These are phyloP conservation scores for Teleogryllus oceanicus DNA, from an alignment of 2,888 invertebrate species.

Conservation along the genomic window DNA sequence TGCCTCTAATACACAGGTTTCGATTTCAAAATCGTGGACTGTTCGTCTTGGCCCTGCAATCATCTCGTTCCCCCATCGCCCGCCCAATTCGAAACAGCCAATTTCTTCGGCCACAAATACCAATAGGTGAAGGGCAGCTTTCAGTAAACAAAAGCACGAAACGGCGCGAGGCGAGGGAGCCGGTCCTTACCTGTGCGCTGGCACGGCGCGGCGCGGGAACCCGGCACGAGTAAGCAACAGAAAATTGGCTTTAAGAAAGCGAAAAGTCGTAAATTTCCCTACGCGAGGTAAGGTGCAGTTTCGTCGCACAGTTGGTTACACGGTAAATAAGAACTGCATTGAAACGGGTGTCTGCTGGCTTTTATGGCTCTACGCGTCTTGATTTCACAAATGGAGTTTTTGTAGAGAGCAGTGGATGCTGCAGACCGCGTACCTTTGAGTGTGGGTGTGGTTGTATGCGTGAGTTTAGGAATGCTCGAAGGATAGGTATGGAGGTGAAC, in stretches of 20 bases:
- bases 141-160: constrained; percentile 6
- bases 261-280: background rate
- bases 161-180: background rate
- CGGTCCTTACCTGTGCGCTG: background rate
- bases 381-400: too few species aligned
- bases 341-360: background rate
- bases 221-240: background rate
- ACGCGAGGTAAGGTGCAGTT: background rate
- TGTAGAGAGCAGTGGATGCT: too few species aligned
- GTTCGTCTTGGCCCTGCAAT: background rate
- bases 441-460: too few species aligned
- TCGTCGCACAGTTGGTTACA: background rate
- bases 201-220: background rate
- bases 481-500: too few species aligned
- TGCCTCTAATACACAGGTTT: background rate
- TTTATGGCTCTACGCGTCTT: too few species aligned
- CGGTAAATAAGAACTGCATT: constrained; percentile 1
- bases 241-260: constrained; percentile 4
- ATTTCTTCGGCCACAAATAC: background rate
- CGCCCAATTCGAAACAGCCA: background rate
- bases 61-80: background rate
- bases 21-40: background rate
- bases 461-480: too few species aligned
- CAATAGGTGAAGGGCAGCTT: constrained; percentile 9
- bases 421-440: too few species aligned